Evolutionary conservation across 2,888 invertebrate genomes (phyloP), one percentile per base, ranked within the genome.

Genomic region (Baccha elongata): DNA sequence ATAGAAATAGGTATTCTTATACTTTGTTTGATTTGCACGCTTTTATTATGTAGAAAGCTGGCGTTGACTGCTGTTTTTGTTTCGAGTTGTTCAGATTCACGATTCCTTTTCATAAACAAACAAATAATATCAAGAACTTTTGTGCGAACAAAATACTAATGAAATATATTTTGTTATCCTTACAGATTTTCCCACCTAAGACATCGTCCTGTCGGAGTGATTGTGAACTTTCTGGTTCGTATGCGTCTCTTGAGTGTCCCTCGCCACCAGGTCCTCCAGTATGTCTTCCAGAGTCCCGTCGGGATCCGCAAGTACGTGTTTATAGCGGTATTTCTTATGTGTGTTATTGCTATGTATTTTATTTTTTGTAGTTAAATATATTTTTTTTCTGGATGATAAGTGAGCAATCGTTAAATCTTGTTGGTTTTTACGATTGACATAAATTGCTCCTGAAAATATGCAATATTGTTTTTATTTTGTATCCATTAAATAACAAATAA

Each of bases 221-320:
- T 74, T 87, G 87, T 67, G 87, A 88, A 80, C 84, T 88, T 62
- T 88, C 88, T 11, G 88, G 87, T 68, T 88, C 88, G 37, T 88
- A 87, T 86, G 87, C 87, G 53, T 88, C 88, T 35, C 85, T 88
- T 23, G 88, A 88, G 68, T 88, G 88, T 85, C 88, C 88, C 64
- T 87, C 88, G 68, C 88, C 88, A 46, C 88, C 88, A 6, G 88
- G 87, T 42, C 88, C 88, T 42, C 88, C 88, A 80, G 84, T 86
- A 62, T 86, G 87, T 85, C 85, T 87, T 79, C 86, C 87, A 85
- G 88, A 88, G 79, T 86, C 87, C 44, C 86, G 87, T 69, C 84
- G 87, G 55, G 88, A 88, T 86, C 88, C 88, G 58, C 88, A 87
- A 86, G 88, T 88, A 87, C 53, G 85, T 85, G 65, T 60, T 74